phyloP scores from a whole-genome alignment of 2,888 invertebrate genomes.

The Nemotelus nigrinus region DNA sequence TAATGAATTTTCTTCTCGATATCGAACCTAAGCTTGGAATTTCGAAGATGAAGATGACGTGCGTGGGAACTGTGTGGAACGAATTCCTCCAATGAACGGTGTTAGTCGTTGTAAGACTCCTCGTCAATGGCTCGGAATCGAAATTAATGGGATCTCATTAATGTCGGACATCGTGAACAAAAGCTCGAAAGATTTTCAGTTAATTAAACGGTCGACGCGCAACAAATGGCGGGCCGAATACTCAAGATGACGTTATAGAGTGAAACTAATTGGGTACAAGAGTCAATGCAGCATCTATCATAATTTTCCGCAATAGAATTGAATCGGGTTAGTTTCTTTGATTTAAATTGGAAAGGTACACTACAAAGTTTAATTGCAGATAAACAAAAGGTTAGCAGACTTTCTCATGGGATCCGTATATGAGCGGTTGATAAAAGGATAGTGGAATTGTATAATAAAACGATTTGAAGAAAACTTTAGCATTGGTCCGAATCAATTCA shows the following conservation, averaged over 20 bases:
- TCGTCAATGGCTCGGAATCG: conserved; percentile 30
- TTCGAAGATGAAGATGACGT: conserved; percentile 17
- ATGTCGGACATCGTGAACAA: conserved; percentile 31
- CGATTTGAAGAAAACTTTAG: too few species aligned
- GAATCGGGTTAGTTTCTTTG: conserved; percentile 10
- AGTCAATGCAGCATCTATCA: conserved; percentile 37
- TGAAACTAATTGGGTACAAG: conserved; percentile 43
- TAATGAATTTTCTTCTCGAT: conserved; percentile 36
- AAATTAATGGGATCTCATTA: conserved; percentile 45
- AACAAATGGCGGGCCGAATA: conserved; percentile 34
- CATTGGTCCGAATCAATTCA: too few species aligned
- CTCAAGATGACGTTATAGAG: conserved; percentile 35
- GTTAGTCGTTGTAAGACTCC: background rate
- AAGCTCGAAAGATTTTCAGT: conserved; percentile 41
- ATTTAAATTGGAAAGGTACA: conserved; percentile 28
- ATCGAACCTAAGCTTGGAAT: background rate
- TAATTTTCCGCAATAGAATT: conserved; percentile 44
- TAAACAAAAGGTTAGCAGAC: conserved; percentile 28
- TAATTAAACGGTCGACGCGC: conserved; percentile 44
- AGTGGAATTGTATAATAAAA: too few species aligned
- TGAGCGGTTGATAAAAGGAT: background rate
- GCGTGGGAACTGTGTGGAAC: conserved; percentile 37
- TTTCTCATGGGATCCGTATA: conserved; percentile 15
- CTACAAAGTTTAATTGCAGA: conserved; percentile 11
- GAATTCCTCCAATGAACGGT: conserved; percentile 24